Percentiles rank a stretch among this genome's conserved stretches.
phyloP scores from a whole-genome alignment of 2,113 vertebrate species.

The Oceanodroma tethys region DNA sequence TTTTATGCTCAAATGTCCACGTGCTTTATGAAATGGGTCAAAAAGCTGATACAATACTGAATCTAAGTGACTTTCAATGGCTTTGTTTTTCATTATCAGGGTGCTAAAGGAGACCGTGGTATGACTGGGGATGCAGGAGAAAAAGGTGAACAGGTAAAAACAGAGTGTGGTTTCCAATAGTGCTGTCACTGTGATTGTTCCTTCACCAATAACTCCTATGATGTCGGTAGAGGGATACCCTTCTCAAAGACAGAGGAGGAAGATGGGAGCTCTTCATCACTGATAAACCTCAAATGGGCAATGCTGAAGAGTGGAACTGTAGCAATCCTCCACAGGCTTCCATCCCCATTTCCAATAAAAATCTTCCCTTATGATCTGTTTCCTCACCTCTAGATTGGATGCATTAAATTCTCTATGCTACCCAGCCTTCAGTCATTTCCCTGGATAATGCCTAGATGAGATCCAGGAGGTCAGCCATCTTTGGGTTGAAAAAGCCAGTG shows the following conservation, averaged over 20 bases:
- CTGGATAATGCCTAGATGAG: background rate
- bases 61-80: background rate
- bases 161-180: background rate
- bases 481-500: background rate
- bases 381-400: background rate
- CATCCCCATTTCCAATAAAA: background rate
- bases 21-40: background rate
- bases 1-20: background rate
- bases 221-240: background rate
- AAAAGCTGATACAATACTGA: background rate
- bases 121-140: conserved; percentile 79
- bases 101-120: conserved; percentile 86
- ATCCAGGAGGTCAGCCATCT: background rate
- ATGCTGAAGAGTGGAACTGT: background rate
- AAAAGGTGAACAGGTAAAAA: conserved; percentile 87
- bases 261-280: background rate
- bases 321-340: background rate
- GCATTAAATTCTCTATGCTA: background rate
- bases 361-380: background rate
- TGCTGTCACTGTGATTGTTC: background rate
- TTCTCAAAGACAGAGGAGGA: background rate
- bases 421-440: background rate
- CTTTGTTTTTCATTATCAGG: conserved; percentile 65
- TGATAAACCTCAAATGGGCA: background rate
- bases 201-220: background rate